Conservation (phyloP, 2,113 vertebrate species). For the Sylvilagus bachmani region DNA sequence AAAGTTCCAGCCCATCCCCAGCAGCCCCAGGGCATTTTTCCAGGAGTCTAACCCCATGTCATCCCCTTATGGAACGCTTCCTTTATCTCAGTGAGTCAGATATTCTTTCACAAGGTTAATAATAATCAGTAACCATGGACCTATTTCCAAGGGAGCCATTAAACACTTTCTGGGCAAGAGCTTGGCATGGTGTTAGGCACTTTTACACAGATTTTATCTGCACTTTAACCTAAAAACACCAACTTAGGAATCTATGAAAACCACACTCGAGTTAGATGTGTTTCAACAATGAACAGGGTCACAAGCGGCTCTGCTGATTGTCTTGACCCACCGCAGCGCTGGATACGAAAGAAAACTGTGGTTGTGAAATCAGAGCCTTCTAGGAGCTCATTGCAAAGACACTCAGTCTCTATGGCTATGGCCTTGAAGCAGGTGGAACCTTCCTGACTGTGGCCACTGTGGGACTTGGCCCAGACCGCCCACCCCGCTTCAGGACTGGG, state of each 20-base stretch:
- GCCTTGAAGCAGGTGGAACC: not conserved
- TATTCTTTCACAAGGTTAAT: not conserved
- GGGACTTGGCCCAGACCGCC: not conserved
- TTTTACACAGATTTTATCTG: not conserved
- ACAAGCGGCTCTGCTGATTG: constrained; percentile 6
- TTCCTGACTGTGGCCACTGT: not conserved
- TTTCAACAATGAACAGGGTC: constrained; percentile 19
- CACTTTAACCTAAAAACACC: not conserved
- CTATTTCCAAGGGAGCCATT: not conserved
- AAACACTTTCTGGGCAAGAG: constrained; percentile 24
- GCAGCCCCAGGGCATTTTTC: not conserved
- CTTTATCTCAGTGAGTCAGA: not conserved
- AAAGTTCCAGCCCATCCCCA: not conserved
- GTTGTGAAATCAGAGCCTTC: constrained; percentile 5
- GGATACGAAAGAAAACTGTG: constrained; percentile 12
- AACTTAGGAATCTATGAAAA: constrained; percentile 33
- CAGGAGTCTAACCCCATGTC: not conserved
- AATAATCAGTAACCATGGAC: not conserved
- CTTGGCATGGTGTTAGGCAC: not conserved
- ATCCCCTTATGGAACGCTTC: not conserved
- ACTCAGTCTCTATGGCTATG: not conserved
- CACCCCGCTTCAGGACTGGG: not conserved
- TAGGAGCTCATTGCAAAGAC: not conserved
- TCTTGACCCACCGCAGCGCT: not conserved
- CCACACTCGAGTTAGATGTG: constrained; percentile 24